Evolutionary conservation across 2,113 vertebrate species (phyloP), one percentile per base, ranked within the genome.

Genomic region (Syngnathus typhle): DNA sequence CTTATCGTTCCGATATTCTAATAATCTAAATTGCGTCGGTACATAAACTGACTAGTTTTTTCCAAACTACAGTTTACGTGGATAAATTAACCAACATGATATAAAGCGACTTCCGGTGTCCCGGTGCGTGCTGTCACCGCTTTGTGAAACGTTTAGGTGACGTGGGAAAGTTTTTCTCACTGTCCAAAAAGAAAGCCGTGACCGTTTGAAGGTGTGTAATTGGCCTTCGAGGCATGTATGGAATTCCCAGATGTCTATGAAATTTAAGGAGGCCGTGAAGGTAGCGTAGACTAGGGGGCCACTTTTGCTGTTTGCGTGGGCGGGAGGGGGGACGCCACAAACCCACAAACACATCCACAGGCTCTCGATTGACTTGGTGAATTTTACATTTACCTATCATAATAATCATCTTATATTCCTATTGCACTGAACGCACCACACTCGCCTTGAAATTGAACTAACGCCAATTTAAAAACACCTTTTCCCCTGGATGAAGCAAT

Each of bases 161-260:
- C 87, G 81, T 88, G 87, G 77, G 78, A 86, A 88, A 88, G 80
- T 90, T 84, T 87, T 91, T 65, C 77, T 73, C 74, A 85, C 79
- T 81, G 84, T 87, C 83, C 89, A 84, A 94, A 93, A 92, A 90
- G 91, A 92, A 93, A 91, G 90, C 88, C 87, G 90, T 85, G 85
- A 75, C 88, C 91, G 76, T 94, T 94, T 94, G 94, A 94, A 96
- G 94, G 94, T 97, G 95, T 93, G 92, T 93, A 94, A 95, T 94
- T 94, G 93, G 91, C 91, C 91, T 94, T 90, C 89, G 88, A 94
- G 92, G 93, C 93, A 94, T 90, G 93, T 91, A 91, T 93, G 93
- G 93, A 93, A 96, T 96, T 94, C 93, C 93, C 95, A 97, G 94
- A 95, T 95, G 94, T 92, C 94, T 91, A 92, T 95, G 94, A 94